Conservation (phyloP, 2,113 vertebrate species). For the Cardinalis cardinalis region DNA sequence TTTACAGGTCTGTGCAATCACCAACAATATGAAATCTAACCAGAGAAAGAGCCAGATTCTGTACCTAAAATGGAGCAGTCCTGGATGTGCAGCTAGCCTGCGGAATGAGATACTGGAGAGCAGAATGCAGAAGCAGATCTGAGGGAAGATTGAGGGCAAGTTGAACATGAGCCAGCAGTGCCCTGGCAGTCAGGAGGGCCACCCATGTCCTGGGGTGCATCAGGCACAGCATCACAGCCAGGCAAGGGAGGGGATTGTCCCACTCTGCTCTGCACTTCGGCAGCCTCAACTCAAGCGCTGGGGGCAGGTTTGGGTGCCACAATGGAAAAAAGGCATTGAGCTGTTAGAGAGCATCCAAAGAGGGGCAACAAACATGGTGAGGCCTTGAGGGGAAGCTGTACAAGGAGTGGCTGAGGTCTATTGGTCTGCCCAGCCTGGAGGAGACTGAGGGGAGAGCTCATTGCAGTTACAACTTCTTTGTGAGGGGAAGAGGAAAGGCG, state of each 20-base stretch:
- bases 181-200: not conserved
- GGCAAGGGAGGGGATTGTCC: not conserved
- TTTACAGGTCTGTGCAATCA: not conserved
- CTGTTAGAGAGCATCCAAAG: not conserved
- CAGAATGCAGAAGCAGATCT: not conserved
- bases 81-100: not conserved
- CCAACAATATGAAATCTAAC: not conserved
- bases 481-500: not conserved
- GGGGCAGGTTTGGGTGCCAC: not conserved
- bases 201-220: not conserved
- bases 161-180: not conserved
- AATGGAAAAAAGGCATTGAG: not conserved
- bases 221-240: not conserved
- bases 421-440: not conserved
- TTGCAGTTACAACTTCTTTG: not conserved
- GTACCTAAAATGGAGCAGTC: not conserved
- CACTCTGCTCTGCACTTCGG: too few species aligned
- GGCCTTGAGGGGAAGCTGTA: not conserved
- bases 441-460: not conserved
- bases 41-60: not conserved
- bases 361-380: not conserved
- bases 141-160: not conserved
- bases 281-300: not conserved
- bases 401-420: not conserved
- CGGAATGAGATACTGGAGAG: not conserved